phyloP scores from a whole-genome alignment of 2,113 vertebrate genomes.

The Hucho hucho region DNA sequence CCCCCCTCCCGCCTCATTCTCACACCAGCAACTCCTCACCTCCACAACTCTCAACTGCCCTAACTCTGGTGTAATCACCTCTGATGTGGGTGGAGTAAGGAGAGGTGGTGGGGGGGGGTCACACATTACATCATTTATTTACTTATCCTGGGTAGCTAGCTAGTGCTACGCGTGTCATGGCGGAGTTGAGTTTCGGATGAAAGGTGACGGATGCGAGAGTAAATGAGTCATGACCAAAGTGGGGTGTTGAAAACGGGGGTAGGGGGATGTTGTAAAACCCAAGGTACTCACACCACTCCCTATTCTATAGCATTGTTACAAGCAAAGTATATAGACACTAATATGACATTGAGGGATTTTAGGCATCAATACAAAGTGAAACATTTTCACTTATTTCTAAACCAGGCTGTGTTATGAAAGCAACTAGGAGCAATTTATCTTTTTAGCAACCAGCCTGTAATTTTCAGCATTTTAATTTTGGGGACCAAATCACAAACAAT shows the following conservation, averaged over 20 bases:
- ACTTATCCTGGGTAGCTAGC: constrained; percentile 58
- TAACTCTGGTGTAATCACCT: constrained; percentile 48
- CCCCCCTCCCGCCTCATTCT: background rate
- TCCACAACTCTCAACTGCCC: constrained; percentile 26
- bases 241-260: constrained; percentile 44
- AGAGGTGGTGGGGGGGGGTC: constrained; percentile 31
- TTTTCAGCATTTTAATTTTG: no score
- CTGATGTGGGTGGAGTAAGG: constrained; percentile 35
- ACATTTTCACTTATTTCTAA: no score
- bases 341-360: background rate
- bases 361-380: no score
- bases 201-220: constrained; percentile 70
- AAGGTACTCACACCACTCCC: constrained; percentile 25
- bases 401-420: no score
- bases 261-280: constrained; percentile 51
- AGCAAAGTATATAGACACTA: background rate
- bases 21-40: constrained; percentile 17
- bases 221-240: constrained; percentile 72
- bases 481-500: no score
- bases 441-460: no score
- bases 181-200: constrained; percentile 58
- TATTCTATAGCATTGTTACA: background rate
- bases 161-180: constrained; percentile 37
- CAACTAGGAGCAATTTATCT: no score
- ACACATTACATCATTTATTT: constrained; percentile 69